Base-by-base conservation (phyloP, 30 jellyfish, hydroid and myxozoan genomes). In the Hydra vulgaris region DNA sequence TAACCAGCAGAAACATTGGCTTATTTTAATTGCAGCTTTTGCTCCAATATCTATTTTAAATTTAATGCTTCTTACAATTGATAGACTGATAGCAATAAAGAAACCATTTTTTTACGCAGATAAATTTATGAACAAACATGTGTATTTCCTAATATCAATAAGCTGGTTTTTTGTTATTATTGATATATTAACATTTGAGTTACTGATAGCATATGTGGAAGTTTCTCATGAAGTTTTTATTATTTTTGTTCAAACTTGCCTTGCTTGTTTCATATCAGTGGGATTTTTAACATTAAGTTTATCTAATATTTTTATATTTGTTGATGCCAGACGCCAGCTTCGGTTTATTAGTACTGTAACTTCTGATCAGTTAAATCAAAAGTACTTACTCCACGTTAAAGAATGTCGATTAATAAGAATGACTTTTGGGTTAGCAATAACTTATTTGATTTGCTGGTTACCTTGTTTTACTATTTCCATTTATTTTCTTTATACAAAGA, bases 341-440 rank as follows among this genome's bases (percentile, higher is more conserved):
- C 25, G 27, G 27, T n/a, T 20, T 7, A 68, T 68, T n/a, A 68
- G 75, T 68, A 68, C 7, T 20, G 7, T 68, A 23, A 3, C 75
- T n/a, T 7, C 75, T 3, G 27, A 20, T 23, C 75, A 68, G 16
- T 15, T 23, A 68, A 68, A 23, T 68, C 25, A 68, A 1, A 7
- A 68, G 7, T 16, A 68, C 27, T n/a, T n/a, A 7, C 75, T 3
- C 8, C 75, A 68, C 8, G 75, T 4, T 3, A 68, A 68, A 15
- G 75, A 68, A 68, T 68, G 75, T 15, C 75, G 75, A 15, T 23
- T 68, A n/a, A 23, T 68, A 7, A 68, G 75, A 68, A 68, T 68
- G 75, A 68, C 75, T 4, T 3, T 68, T 68, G 75, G 75, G 16
- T 68, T 68, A 68, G 75, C 16, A n/a, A 16, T 68, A 1, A n/a